phyloP scores from a whole-genome alignment of 2,113 vertebrate genomes.

The Arothron firmamentum region DNA sequence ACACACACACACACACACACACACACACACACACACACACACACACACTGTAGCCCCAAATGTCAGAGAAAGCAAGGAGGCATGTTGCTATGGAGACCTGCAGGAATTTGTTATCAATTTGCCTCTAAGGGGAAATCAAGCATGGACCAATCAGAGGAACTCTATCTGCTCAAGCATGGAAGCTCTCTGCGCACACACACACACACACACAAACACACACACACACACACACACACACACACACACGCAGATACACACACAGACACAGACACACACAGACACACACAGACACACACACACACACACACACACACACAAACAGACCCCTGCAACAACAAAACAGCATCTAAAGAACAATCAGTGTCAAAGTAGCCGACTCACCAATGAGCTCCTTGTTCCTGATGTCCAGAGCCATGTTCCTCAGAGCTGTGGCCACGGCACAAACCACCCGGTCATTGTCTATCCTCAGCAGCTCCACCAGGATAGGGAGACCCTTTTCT shows the following conservation, averaged over 20 bases:
- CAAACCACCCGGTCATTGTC: slow-evolving; percentile 99
- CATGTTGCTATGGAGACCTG: slow-evolving; percentile 71
- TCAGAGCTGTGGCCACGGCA: slow-evolving; percentile 93
- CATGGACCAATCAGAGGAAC: slow-evolving; percentile 19
- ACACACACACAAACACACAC: not conserved
- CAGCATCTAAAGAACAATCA: not conserved
- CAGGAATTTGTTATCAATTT: slow-evolving; percentile 55
- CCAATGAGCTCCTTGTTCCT: slow-evolving; percentile 99
- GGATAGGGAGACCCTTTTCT: slow-evolving; percentile 94
- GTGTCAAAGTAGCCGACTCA: slow-evolving; percentile 65
- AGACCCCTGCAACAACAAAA: no score
- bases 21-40: slow-evolving; percentile 2
- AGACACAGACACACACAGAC: not conserved
- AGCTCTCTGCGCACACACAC: not conserved
- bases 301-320: not conserved
- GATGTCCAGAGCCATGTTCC: slow-evolving; percentile 98
- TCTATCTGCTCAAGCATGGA: not conserved
- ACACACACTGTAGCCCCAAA: slow-evolving; percentile 27
- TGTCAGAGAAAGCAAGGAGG: slow-evolving; percentile 38
- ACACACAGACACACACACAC: not conserved
- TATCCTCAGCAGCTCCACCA: slow-evolving; percentile 96
- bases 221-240: not conserved
- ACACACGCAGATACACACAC: no score
- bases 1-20: slow-evolving; percentile 4
- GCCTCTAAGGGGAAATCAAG: slow-evolving; percentile 55